A percentile compares a stretch with the other conserved stretches of the same genome.
phyloP scores from a whole-genome alignment of 2,888 invertebrate species.

The Oasisia sp. region DNA sequence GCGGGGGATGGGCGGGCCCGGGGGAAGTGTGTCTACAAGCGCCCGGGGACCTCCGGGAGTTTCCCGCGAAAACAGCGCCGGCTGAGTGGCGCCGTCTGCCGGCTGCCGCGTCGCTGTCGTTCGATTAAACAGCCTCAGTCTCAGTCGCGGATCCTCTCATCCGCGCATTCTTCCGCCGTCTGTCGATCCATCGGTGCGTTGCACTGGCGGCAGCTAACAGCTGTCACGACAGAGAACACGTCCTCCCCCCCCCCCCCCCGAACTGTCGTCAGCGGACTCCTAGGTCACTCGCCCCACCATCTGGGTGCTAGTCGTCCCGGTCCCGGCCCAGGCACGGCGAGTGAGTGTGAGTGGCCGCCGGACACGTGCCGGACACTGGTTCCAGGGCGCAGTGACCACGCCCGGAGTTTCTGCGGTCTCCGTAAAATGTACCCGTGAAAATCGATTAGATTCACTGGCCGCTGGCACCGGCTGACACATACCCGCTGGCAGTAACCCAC shows the following conservation, averaged over 20 bases:
- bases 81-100: slow-evolving; percentile 13
- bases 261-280: neutral
- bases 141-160: neutral
- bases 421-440: neutral
- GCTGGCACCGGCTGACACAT: neutral
- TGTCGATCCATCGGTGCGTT: neutral
- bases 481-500: neutral
- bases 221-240: slow-evolving; percentile 8
- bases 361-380: neutral
- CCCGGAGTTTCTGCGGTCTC: neutral
- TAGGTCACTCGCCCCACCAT: neutral
- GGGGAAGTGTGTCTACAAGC: neutral
- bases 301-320: neutral
- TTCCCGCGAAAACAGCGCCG: neutral
- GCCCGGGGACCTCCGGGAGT: neutral
- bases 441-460: neutral
- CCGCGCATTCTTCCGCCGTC: neutral
- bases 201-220: neutral
- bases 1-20: neutral
- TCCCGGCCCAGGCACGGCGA: neutral
- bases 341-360: neutral
- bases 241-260: neutral
- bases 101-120: neutral
- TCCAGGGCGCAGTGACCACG: neutral
- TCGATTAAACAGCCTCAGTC: neutral